Evolutionary conservation across 2,113 vertebrate species (phyloP), one percentile per base, ranked within the genome.

Genomic region (Spea multiplicata): DNA sequence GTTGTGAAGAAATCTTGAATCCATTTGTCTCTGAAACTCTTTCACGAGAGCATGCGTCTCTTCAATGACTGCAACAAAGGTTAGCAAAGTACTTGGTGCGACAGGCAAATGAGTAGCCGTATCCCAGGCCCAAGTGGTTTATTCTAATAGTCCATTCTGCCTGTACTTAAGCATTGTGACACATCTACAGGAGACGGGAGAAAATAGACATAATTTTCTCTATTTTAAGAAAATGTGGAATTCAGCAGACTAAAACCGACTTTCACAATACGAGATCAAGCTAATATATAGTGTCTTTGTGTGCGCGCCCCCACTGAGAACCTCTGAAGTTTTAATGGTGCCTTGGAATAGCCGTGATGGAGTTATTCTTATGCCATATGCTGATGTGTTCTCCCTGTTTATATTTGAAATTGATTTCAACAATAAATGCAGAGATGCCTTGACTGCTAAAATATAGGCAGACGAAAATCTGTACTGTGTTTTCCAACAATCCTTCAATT

Each of bases 351-450:
- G 5, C 66, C 17, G 44, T 45, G 71, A 71, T 8, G 30, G 14
- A 5, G 4, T 44, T 12, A 30, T 57, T 66, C 49, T 73, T 14
- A 67, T n/a, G 66, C 49, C 77, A 66, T 66, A 73, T 79, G 76
- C 70, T 71, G 17, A 76, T 76, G 57, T 53, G 17, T 66, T 64
- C 4, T 16, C 62, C 8, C 14, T 30, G 57, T 81, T 83, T 74
- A 75, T 73, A 46, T 78, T 7, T 78, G 4, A 71, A 75, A 74
- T 75, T 80, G 78, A 83, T 80, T 78, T 71, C 68, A 17, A 17
- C 17, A 75, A 73, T 67, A 53, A 16, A 47, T 16, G 45, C 47
- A 53, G 52, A 50, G 14, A 8, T 68, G 76, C 50, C 30, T 69
- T 75, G 13, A 66, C 55, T 50, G 76, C 44, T 75, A 17, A 82